Percentiles rank a stretch among this genome's conserved stretches.
These are phyloP conservation scores for Mya arenaria DNA, from an alignment of 1,140 invertebrate genomes.

Conservation along the genomic window DNA sequence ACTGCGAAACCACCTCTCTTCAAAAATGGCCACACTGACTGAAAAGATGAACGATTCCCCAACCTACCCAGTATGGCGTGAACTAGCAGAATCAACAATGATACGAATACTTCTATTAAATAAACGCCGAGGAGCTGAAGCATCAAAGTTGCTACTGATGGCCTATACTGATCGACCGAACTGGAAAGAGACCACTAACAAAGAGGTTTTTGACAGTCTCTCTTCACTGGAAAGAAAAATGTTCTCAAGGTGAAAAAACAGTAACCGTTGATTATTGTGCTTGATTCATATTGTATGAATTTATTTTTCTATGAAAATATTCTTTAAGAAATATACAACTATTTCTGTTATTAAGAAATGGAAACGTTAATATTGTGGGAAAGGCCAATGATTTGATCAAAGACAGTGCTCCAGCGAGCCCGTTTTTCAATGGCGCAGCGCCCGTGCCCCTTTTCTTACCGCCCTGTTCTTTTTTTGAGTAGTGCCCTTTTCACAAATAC, in stretches of 20 bases:
- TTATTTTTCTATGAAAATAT: too few relatives aligned
- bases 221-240: constrained; percentile 8
- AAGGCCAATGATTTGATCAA: too few relatives aligned
- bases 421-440: too few relatives aligned
- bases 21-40: not conserved
- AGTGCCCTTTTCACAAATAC: too few relatives aligned
- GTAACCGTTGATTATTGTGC: too few relatives aligned
- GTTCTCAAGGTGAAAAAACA: not conserved
- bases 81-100: constrained; percentile 14
- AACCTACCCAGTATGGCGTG: not conserved
- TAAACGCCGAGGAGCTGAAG: constrained; percentile 27
- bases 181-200: not conserved
- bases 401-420: too few relatives aligned
- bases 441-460: too few relatives aligned
- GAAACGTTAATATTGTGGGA: too few relatives aligned
- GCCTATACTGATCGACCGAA: not conserved
- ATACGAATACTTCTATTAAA: not conserved
- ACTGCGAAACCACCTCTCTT: constrained; percentile 7
- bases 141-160: not conserved
- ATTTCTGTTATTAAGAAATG: too few relatives aligned
- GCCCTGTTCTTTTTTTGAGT: too few relatives aligned
- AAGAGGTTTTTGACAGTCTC: constrained; percentile 8
- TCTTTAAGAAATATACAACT: too few relatives aligned
- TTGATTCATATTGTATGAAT: too few relatives aligned
- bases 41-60: not conserved